Base-by-base conservation (phyloP, 1,140 invertebrate genomes). In the Drosophila arizonae region DNA sequence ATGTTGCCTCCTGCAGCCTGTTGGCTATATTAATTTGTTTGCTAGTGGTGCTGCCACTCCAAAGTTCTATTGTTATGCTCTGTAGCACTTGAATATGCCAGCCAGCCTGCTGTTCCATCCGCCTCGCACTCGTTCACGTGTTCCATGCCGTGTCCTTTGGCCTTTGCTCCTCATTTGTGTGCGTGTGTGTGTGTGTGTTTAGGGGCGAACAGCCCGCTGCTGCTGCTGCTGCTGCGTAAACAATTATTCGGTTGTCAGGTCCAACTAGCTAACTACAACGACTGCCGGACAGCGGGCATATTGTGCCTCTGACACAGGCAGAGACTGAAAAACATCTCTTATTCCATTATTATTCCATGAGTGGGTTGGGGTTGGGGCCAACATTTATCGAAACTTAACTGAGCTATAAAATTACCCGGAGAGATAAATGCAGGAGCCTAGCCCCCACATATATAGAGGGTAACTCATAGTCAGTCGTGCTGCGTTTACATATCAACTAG, bases 231-330 rank as follows among this genome's bases (percentile, higher is more conserved):
- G 62, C 36, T 69, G 74, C 61, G 55, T 76, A 63, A 84, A 80
- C 68, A 82, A 84, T 82, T 82, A 76, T 79, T 51, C 65, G 71
- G 56, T 62, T 69, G 46, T 24, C 17, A 73, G 61, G 55, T 65
- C 26, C 65, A 46, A 46, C 21, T 6, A 48, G 6, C n/a, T 17
- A 30, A 6, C 28, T 30, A 30, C 28, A 6, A 11, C 10, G 1
- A 9, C 28, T 4, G 6, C 28, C 8, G 52, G 45, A 4, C 21
- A 57, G 45, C 33, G 36, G 60, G 58, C 21, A 45, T 63, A 50
- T 41, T 61, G 58, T 36, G 45, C 21, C 45, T 61, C 15, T 60
- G 57, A 46, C 43, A 30, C 43, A 21, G 43, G 41, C 57, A 60
- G 28, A 46, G 51, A 50, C 46, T 62, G 24, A 50, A 61, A 33